A percentile compares a stretch with the other conserved stretches of the same genome.
phyloP scores from a whole-genome alignment of 2,113 vertebrate species.

The Anguilla rostrata region DNA sequence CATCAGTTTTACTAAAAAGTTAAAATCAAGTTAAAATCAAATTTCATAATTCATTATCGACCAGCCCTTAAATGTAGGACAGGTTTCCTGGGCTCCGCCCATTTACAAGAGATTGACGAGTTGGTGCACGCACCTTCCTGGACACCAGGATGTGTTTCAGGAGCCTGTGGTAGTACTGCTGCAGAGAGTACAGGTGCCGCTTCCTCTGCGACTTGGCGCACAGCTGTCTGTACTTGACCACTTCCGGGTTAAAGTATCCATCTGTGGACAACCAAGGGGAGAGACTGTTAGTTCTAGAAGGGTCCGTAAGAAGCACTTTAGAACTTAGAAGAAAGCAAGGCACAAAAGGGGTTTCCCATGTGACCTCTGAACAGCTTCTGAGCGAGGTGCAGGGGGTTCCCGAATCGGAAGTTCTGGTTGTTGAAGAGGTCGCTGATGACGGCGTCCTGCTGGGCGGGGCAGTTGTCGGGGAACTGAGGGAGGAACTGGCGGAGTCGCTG shows the following conservation, averaged over 20 bases:
- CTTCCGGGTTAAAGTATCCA: conserved; percentile 93
- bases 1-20: no score
- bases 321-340: background rate
- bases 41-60: no score
- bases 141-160: conserved; percentile 93
- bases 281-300: background rate
- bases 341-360: background rate
- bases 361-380: conserved; percentile 93
- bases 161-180: conserved; percentile 92
- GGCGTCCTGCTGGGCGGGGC: conserved; percentile 73
- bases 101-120: background rate
- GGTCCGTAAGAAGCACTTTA: background rate
- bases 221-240: conserved; percentile 92
- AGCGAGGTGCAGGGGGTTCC: conserved; percentile 89
- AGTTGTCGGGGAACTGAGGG: conserved; percentile 83
- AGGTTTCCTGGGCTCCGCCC: background rate
- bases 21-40: no score
- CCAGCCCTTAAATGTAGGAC: background rate
- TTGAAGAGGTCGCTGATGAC: conserved; percentile 79
- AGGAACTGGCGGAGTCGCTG: conserved; percentile 89
- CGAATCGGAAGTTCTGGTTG: conserved; percentile 86
- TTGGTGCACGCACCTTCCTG: conserved; percentile 74
- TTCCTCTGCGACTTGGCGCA: conserved; percentile 92
- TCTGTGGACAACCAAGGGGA: conserved; percentile 65
- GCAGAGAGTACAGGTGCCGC: conserved; percentile 82